A percentile compares a stretch with the other conserved stretches of the same genome.
These are phyloP conservation scores for Mycalesis mineus DNA, from an alignment of 2,888 invertebrate genomes.

Conservation along the genomic window DNA sequence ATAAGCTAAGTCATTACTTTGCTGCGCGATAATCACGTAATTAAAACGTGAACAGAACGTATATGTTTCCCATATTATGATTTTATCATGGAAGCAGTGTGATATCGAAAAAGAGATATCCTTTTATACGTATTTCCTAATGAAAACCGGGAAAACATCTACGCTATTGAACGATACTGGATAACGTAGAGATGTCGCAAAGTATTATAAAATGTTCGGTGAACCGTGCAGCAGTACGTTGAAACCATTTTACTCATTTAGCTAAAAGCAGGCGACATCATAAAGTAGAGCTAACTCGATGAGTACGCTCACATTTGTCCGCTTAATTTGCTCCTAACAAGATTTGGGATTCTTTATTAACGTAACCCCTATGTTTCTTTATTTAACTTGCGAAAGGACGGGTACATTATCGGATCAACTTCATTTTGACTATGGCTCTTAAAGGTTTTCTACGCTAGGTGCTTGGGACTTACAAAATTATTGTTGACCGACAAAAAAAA, in stretches of 20 bases:
- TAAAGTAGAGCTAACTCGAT: constrained; percentile 22
- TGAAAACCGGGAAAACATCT: neutral
- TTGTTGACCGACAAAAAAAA: no score
- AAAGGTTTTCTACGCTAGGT: constrained; percentile 8
- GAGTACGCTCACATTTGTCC: constrained; percentile 27
- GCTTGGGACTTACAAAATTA: constrained; percentile 10
- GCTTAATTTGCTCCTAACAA: constrained; percentile 24
- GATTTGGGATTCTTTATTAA: constrained; percentile 24
- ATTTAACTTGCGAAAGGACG: constrained; percentile 23
- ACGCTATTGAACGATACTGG: neutral
- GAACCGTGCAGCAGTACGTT: constrained; percentile 16
- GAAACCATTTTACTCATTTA: constrained; percentile 26
- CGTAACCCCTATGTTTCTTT: constrained; percentile 26
- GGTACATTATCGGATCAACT: constrained; percentile 22
- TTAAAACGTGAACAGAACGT: no score
- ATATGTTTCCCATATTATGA: no score
- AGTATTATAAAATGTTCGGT: constrained; percentile 13
- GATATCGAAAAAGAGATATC: neutral
- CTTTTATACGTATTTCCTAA: neutral
- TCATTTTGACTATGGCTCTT: constrained; percentile 15
- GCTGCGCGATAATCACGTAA: no score
- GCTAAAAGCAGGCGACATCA: constrained; percentile 30
- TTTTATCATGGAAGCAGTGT: neutral
- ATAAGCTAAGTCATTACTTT: no score
- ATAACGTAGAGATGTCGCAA: neutral